Conservation (phyloP, 2,888 invertebrate genomes). For the Scaptodrosophila latifasciaeformis region DNA sequence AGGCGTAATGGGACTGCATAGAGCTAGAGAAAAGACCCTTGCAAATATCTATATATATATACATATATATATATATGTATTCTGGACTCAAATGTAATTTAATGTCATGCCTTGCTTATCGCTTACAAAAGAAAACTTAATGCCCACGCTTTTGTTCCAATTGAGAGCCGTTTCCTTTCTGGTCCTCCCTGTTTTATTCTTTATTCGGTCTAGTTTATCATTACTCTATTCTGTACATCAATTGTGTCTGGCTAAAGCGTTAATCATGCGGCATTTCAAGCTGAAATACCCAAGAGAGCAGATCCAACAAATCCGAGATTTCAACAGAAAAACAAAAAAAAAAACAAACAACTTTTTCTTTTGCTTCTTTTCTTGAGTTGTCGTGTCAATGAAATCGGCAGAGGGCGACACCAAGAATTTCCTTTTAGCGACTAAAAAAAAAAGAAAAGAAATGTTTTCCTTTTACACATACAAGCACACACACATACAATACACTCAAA, state of each 20-base stretch:
- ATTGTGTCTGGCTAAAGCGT: constrained; percentile 62
- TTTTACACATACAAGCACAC: constrained; percentile 6
- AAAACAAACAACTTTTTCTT: constrained; percentile 30
- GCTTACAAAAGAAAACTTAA: constrained; percentile 1
- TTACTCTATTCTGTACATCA: constrained; percentile 43
- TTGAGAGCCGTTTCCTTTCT: constrained; percentile 4
- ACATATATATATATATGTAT: not conserved
- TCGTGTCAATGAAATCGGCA: constrained; percentile 29
- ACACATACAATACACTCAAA: not conserved
- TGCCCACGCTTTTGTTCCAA: constrained; percentile 2
- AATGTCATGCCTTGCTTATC: constrained; percentile 12
- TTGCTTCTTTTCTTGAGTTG: constrained; percentile 4
- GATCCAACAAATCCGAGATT: constrained; percentile 36
- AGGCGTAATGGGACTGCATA: not conserved
- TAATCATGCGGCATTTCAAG: constrained; percentile 65
- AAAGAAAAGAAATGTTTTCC: constrained; percentile 46
- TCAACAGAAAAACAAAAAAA: constrained; percentile 43
- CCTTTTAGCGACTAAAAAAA: not conserved
- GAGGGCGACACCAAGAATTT: constrained; percentile 34
- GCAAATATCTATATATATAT: too few relatives aligned
- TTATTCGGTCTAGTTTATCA: constrained; percentile 13
- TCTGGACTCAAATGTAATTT: constrained; percentile 22
- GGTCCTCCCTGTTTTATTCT: constrained; percentile 3
- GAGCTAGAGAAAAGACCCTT: not conserved
- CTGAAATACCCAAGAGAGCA: constrained; percentile 45